phyloP scores from a whole-genome alignment of 2,888 invertebrate genomes.

The Oegoconia quadripuncta region DNA sequence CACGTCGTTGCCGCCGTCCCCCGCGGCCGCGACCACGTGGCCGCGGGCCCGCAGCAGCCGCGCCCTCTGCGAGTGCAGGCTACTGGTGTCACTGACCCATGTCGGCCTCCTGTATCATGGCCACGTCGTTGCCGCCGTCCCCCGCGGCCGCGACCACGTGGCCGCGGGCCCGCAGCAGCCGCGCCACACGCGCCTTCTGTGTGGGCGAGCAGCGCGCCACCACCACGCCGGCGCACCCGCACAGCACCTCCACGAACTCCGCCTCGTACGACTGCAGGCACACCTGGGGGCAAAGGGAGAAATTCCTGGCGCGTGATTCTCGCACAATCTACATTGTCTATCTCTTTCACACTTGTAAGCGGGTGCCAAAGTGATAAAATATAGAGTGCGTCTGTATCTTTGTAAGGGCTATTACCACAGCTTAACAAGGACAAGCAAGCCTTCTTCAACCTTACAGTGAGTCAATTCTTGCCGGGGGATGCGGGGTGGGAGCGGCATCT shows the following conservation, averaged over 20 bases:
- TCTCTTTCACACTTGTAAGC: too few species aligned
- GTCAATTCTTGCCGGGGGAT: too few species aligned
- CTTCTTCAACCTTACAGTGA: too few species aligned
- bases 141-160: conserved; percentile 96
- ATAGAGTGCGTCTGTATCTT: too few species aligned
- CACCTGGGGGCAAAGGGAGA: conserved; percentile 46
- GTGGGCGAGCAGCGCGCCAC: conserved; percentile 95
- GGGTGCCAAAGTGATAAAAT: too few species aligned
- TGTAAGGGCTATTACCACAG: too few species aligned
- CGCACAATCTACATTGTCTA: background rate
- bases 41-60: too few species aligned
- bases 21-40: conserved; percentile 98
- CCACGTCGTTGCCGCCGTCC: conserved; percentile 97
- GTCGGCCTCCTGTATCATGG: conserved; percentile 98
- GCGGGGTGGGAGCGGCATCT: too few species aligned
- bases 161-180: conserved; percentile 49
- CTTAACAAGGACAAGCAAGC: too few species aligned
- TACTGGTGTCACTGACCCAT: conserved; percentile 81
- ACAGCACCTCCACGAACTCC: conserved; percentile 85
- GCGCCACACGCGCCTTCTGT: conserved; percentile 89
- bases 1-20: conserved; percentile 98
- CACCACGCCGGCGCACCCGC: conserved; percentile 87
- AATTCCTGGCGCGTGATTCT: background rate
- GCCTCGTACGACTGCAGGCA: conserved; percentile 85
- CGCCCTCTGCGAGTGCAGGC: background rate